These are phyloP conservation scores for Perdita meconis DNA, from an alignment of 2,888 invertebrate species.

Conservation along the genomic window DNA sequence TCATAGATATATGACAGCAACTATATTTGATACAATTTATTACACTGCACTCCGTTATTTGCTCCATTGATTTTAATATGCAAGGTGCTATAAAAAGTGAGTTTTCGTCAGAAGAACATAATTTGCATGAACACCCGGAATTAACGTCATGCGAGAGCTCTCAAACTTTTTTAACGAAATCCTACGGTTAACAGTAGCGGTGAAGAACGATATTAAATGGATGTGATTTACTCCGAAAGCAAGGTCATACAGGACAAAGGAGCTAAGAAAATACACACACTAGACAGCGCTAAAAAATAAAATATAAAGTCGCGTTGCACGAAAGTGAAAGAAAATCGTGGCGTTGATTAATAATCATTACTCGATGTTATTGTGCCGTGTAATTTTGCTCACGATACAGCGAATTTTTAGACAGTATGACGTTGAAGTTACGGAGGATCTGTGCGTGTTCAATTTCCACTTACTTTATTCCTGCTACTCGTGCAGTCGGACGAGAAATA, in stretches of 20 bases:
- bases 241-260: too few relatives aligned
- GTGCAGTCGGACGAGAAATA: conserved; percentile 17
- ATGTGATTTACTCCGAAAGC: background rate
- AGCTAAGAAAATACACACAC: background rate
- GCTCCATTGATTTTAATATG: too few relatives aligned
- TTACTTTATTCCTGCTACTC: conserved; percentile 24
- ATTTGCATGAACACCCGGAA: background rate
- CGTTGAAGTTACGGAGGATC: background rate
- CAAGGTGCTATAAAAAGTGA: background rate
- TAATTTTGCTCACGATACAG: background rate
- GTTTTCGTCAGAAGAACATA: background rate
- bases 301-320: conserved; percentile 5
- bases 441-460: background rate
- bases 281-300: background rate
- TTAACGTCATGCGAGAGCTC: conserved; percentile 17
- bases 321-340: conserved; percentile 39
- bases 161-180: background rate
- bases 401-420: background rate
- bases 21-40: background rate
- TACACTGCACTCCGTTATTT: background rate
- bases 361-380: conserved; percentile 5
- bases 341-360: conserved; percentile 46
- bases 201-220: background rate
- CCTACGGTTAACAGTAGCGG: background rate
- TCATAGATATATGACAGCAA: background rate